A percentile compares a stretch with the other conserved stretches of the same genome.
Evolutionary conservation across 1,140 invertebrate genomes (phyloP).

Genomic region (Mesaphorura yosii): DNA sequence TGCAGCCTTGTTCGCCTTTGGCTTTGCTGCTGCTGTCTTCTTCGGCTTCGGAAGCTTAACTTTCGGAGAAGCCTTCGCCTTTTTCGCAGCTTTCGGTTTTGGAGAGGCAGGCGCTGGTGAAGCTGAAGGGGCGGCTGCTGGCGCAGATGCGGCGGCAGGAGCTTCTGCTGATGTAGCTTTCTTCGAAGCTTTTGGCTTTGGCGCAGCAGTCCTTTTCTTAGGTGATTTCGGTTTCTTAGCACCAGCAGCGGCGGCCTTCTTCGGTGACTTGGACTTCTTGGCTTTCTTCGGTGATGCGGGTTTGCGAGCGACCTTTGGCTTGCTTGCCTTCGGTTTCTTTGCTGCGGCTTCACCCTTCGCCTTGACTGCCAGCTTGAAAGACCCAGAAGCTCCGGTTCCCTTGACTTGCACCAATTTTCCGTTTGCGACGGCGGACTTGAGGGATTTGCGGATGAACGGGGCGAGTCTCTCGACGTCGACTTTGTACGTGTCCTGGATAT

Average conservation of each 20-base stretch:
- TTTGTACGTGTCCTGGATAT: conserved; percentile 34
- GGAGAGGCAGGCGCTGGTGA: neutral
- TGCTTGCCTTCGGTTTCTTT: neutral
- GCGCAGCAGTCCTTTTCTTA: neutral
- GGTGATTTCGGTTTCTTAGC: neutral
- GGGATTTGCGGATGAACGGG: conserved; percentile 39
- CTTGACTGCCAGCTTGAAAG: conserved; percentile 32
- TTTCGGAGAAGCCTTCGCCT: neutral
- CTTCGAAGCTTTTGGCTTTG: conserved; percentile 10
- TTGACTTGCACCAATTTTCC: conserved; percentile 33
- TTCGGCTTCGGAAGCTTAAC: neutral
- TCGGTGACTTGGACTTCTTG: conserved; percentile 5
- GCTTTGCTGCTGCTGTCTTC: conserved; percentile 8
- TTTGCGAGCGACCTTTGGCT: conserved; percentile 7
- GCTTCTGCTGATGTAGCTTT: neutral
- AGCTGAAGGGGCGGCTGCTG: neutral
- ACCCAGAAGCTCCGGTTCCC: conserved; percentile 33
- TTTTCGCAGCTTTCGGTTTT: neutral
- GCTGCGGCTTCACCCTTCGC: conserved; percentile 14
- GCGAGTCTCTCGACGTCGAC: conserved; percentile 33
- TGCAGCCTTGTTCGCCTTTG: conserved; percentile 4
- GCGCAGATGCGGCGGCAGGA: neutral
- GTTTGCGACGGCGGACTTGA: conserved; percentile 38
- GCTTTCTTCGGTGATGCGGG: conserved; percentile 5
- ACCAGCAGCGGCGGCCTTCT: conserved; percentile 5